Base-by-base conservation (phyloP, 2,888 invertebrate genomes). In the Leucoptera coffeella region DNA sequence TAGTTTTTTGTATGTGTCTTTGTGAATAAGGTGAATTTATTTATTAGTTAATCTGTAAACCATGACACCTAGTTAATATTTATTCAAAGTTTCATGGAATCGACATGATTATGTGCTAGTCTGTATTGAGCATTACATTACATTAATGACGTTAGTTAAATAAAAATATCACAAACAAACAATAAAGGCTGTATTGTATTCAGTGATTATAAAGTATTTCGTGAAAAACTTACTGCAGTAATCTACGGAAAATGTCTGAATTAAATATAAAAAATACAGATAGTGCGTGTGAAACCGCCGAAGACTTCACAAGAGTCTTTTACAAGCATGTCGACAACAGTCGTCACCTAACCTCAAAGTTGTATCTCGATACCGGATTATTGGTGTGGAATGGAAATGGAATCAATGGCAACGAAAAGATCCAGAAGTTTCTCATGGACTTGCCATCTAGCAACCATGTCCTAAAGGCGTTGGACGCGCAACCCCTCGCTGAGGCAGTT, bases 301-400 rank as follows among this genome's bases (percentile, higher is more conserved):
- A 91, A 59, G 85, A 91, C 42, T 94, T 95, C 43, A 85, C 85
- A 3, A 85, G 85, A 58, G 64, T 92, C 3, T 95, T 87, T 53
- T 95, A 94, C 52, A 88, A 90, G 42, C 83, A 83, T 42, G 69
- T 91, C 30, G 94, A 95, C 45, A 90, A 88, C 50, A 77, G 85
- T 37, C 74, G 93, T 48, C 88, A 92, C 67, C 57, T 85, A 46
- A 80, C 92, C 49, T 75, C 81, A 1, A 83, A 83, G 43, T 59
- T 93, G 22, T 95, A 94, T 47, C 64, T 91, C 39, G 89, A 91
- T 23, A 78, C 80, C 13, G 91, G 86, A 4, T 67, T 84, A n/a
- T 60, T 93, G 27, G 82, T 89, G 23, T 96, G 93, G 94, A 94
- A 95, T 67, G 95, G 95, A 14, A 91, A 90, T 55, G 84, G 85